phyloP scores from a whole-genome alignment of 1,140 invertebrate species.

The Temnothorax longispinosus region DNA sequence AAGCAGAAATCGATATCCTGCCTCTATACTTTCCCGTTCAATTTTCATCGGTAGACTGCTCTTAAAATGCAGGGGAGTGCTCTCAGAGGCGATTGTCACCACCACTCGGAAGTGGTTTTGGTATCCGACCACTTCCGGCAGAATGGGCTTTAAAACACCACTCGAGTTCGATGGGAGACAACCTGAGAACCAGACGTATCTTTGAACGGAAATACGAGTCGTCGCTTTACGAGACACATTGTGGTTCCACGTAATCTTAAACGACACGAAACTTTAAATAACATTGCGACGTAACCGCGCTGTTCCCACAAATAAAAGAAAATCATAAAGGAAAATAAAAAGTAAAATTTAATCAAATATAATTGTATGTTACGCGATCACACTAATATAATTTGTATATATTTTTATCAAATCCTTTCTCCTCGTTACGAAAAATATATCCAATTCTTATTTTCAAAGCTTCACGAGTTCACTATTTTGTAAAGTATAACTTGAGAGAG shows the following conservation, averaged over 20 bases:
- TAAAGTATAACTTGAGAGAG: background rate
- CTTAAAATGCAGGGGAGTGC: slow-evolving; percentile 62
- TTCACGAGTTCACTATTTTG: background rate
- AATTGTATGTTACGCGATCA: background rate
- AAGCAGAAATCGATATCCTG: slow-evolving; percentile 71
- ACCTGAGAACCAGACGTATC: slow-evolving; percentile 60
- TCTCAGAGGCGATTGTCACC: slow-evolving; percentile 69
- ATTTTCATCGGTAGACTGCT: slow-evolving; percentile 71
- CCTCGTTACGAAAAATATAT: background rate
- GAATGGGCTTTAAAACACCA: slow-evolving; percentile 59
- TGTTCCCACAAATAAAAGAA: background rate
- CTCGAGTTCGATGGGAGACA: slow-evolving; percentile 60
- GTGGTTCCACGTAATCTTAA: slow-evolving; percentile 46
- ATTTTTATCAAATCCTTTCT: background rate
- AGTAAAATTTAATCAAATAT: background rate
- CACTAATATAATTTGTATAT: background rate
- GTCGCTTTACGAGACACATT: slow-evolving; percentile 25
- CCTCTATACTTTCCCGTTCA: slow-evolving; percentile 48
- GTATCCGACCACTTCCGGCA: slow-evolving; percentile 72
- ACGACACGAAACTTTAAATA: slow-evolving; percentile 45
- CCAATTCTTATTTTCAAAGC: background rate
- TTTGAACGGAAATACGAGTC: slow-evolving; percentile 55
- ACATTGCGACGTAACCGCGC: background rate
- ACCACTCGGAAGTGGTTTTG: slow-evolving; percentile 71
- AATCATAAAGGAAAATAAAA: slow-evolving; percentile 1